phyloP scores from a whole-genome alignment of 2,888 invertebrate species.

The Drosophila cognata region DNA sequence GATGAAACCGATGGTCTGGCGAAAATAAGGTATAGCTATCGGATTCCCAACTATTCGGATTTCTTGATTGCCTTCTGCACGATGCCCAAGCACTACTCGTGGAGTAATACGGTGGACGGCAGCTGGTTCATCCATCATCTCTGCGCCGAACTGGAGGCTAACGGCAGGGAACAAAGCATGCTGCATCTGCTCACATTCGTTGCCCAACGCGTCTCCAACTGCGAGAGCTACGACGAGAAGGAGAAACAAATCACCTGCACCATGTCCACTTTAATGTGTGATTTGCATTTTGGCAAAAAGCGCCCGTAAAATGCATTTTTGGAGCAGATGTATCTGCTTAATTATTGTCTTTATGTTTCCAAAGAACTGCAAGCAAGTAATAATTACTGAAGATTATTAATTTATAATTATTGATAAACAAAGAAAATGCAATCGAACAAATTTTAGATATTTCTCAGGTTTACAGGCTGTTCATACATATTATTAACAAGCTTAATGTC shows the following conservation, averaged over 20 bases:
- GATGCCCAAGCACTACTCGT: slow-evolving; percentile 96
- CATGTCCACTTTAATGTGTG: slow-evolving; percentile 94
- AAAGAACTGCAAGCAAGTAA: neutral
- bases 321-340: neutral
- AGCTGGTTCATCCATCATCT: slow-evolving; percentile 98
- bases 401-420: neutral
- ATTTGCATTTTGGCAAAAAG: slow-evolving; percentile 88
- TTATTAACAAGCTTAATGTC: neutral
- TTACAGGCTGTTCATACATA: neutral
- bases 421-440: neutral
- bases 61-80: slow-evolving; percentile 96
- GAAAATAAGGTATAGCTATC: slow-evolving; percentile 89
- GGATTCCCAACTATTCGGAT: slow-evolving; percentile 96
- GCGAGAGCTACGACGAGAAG: slow-evolving; percentile 94
- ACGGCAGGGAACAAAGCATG: slow-evolving; percentile 90
- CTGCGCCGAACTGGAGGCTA: slow-evolving; percentile 90
- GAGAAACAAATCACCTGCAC: slow-evolving; percentile 97
- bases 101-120: slow-evolving; percentile 95
- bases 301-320: neutral
- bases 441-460: neutral
- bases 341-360: too few species aligned
- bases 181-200: slow-evolving; percentile 94
- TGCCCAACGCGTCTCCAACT: slow-evolving; percentile 93
- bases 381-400: neutral
- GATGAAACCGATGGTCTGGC: slow-evolving; percentile 89